Conservation (phyloP, 2,888 invertebrate species). For the Hipparchia semele region DNA sequence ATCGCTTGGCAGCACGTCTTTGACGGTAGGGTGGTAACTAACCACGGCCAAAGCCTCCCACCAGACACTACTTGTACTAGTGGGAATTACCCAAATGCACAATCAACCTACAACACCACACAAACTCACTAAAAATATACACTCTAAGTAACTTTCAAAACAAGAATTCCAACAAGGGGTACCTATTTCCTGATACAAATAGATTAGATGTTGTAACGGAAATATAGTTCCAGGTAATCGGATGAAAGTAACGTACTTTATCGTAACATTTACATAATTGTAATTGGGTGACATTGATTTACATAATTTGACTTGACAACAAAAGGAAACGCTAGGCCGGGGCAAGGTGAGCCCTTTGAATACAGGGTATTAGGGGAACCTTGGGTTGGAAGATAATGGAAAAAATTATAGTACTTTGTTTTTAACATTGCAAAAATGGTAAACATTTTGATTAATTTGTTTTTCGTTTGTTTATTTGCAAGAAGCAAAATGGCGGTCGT, state of each 20-base stretch:
- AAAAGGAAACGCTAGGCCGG: neutral
- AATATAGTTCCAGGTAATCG: neutral
- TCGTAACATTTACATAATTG: conserved; percentile 13
- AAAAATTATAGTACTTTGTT: conserved; percentile 2
- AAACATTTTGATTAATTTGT: neutral
- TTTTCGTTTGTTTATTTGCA: too few species aligned
- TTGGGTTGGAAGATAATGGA: neutral
- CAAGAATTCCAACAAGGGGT: neutral
- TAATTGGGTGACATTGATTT: conserved; percentile 2
- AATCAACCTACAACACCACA: too few species aligned
- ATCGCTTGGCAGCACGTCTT: too few species aligned
- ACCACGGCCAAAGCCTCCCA: too few species aligned
- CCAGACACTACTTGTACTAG: too few species aligned
- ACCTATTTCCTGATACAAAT: conserved; percentile 10
- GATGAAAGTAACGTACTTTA: conserved; percentile 1
- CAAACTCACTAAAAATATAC: too few species aligned
- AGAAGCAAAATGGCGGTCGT: too few species aligned
- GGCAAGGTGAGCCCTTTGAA: neutral
- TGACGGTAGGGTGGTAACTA: too few species aligned
- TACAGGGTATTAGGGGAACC: neutral
- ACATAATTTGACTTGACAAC: conserved; percentile 9
- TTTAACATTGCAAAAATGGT: neutral
- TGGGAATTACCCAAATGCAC: too few species aligned
- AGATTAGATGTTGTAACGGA: neutral
- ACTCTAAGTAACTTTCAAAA: too few species aligned